Conservation (phyloP, 2,113 vertebrate species). For the Empidonax traillii region DNA sequence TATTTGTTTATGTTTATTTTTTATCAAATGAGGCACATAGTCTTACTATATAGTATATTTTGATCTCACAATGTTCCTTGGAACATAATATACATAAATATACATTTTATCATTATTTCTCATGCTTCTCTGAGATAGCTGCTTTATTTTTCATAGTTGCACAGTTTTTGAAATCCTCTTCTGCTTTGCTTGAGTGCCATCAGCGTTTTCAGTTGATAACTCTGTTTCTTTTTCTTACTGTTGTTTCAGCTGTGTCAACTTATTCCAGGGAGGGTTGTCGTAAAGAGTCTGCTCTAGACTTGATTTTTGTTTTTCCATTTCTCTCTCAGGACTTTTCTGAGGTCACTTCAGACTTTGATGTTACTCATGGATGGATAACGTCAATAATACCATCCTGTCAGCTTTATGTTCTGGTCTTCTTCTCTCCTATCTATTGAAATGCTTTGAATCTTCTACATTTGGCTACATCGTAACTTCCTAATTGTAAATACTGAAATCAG, state of each 20-base stretch:
- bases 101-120: neutral
- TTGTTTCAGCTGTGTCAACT: neutral
- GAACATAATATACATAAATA: neutral
- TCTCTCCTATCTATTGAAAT: slow-evolving; percentile 40
- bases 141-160: neutral
- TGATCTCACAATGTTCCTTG: neutral
- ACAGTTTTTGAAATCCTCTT: neutral
- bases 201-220: neutral
- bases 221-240: neutral
- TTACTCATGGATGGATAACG: slow-evolving; percentile 20
- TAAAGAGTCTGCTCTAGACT: neutral
- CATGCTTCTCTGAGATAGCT: neutral
- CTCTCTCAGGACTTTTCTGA: slow-evolving; percentile 35
- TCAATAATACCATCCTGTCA: slow-evolving; percentile 33
- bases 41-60: neutral
- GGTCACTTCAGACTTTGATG: slow-evolving; percentile 27
- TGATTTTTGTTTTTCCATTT: slow-evolving; percentile 27
- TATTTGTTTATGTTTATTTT: neutral
- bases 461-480: neutral
- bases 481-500: slow-evolving; percentile 30
- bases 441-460: slow-evolving; percentile 34
- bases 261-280: neutral
- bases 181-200: neutral
- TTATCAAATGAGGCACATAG: neutral
- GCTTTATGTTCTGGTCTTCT: slow-evolving; percentile 42